These are phyloP conservation scores for Simalia tracyae DNA, from an alignment of 2,797 vertebrate species.

Conservation along the genomic window DNA sequence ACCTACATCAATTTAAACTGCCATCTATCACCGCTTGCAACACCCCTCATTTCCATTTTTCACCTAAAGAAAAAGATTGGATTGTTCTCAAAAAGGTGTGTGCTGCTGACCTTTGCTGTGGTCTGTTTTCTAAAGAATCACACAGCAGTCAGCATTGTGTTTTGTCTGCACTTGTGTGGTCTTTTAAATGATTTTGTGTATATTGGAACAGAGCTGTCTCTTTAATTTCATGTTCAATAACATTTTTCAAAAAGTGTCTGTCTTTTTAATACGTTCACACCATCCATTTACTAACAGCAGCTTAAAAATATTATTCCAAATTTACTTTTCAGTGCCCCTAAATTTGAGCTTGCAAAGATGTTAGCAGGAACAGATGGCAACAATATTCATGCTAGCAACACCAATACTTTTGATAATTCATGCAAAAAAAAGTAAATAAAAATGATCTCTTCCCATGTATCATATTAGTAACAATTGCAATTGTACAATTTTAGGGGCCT, in stretches of 20 bases:
- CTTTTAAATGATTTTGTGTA: slow-evolving; percentile 20
- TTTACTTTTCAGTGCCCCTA: slow-evolving; percentile 35
- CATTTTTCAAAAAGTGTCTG: slow-evolving; percentile 36
- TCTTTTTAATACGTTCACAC: slow-evolving; percentile 46
- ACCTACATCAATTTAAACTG: slow-evolving; percentile 46
- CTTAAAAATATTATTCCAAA: slow-evolving; percentile 34
- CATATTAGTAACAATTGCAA: slow-evolving; percentile 91
- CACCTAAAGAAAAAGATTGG: slow-evolving; percentile 37
- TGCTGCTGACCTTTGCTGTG: slow-evolving; percentile 27
- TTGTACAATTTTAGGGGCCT: slow-evolving; percentile 99
- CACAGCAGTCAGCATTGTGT: neutral
- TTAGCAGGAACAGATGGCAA: slow-evolving; percentile 34
- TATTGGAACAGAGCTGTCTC: slow-evolving; percentile 61
- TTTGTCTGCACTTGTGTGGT: slow-evolving; percentile 56
- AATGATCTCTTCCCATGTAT: slow-evolving; percentile 76
- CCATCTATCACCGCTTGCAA: slow-evolving; percentile 38
- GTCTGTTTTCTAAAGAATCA: neutral
- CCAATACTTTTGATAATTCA: slow-evolving; percentile 73
- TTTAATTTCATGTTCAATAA: slow-evolving; percentile 50
- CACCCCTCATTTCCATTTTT: slow-evolving; percentile 52
- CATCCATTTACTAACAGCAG: slow-evolving; percentile 60
- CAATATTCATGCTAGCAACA: slow-evolving; percentile 84
- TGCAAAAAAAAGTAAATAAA: slow-evolving; percentile 63
- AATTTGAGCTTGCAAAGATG: neutral
- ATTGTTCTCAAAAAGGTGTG: slow-evolving; percentile 50